Conservation (phyloP, 2,797 vertebrate genomes). For the Poecilia wingei region DNA sequence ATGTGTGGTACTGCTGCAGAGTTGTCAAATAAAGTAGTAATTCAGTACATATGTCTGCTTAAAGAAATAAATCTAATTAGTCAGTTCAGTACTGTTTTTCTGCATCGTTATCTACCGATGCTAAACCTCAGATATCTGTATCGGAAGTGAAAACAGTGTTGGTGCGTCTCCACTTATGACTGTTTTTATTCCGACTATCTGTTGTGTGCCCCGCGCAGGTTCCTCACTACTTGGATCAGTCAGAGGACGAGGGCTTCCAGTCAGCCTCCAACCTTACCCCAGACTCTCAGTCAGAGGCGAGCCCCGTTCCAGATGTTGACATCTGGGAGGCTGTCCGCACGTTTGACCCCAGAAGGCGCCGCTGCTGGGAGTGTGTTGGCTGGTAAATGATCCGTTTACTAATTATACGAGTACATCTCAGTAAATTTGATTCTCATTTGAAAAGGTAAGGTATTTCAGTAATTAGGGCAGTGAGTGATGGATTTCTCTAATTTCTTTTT, state of each 20-base stretch:
- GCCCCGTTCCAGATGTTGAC: conserved; percentile 88
- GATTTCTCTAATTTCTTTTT: neutral
- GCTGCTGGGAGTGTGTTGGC: conserved; percentile 95
- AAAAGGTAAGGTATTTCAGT: neutral
- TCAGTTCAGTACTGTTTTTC: too few species aligned
- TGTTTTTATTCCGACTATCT: neutral
- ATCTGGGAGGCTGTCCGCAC: conserved; percentile 91
- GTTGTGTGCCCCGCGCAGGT: conserved; percentile 78
- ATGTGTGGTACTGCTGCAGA: too few species aligned
- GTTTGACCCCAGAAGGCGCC: conserved; percentile 86
- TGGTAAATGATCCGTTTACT: conserved; percentile 79
- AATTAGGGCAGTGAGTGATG: neutral
- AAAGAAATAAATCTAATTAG: too few species aligned
- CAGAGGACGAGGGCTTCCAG: conserved; percentile 97
- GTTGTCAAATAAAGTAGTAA: too few species aligned
- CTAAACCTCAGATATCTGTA: too few species aligned
- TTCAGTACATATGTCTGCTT: too few species aligned
- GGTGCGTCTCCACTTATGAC: neutral
- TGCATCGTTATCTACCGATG: too few species aligned
- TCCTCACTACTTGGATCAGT: conserved; percentile 91
- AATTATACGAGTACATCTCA: conserved; percentile 5
- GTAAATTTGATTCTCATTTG: neutral
- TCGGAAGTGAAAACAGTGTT: too few species aligned
- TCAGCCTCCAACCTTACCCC: conserved; percentile 96
- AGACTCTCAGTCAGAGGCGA: conserved; percentile 94